Conservation (phyloP, 2,888 invertebrate genomes). For the Melanostoma mellinum region DNA sequence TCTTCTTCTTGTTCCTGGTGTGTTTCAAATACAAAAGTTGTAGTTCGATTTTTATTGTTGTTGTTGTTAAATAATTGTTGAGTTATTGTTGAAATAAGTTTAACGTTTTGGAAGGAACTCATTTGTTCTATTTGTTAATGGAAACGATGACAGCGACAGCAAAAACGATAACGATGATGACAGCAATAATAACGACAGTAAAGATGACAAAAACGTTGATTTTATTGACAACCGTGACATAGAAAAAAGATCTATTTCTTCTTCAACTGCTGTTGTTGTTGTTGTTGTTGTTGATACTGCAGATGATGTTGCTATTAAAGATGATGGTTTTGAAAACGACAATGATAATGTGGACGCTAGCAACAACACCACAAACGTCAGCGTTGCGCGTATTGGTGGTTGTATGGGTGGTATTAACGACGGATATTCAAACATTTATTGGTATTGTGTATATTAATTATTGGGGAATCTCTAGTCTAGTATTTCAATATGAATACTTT, state of each 20-base stretch:
- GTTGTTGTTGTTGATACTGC: background rate
- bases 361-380: conserved; percentile 51
- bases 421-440: conserved; percentile 61
- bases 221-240: conserved; percentile 58
- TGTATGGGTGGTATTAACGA: conserved; percentile 40
- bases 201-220: conserved; percentile 27
- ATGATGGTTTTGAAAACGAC: conserved; percentile 36
- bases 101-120: conserved; percentile 70
- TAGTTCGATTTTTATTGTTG: conserved; percentile 27
- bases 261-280: conserved; percentile 1
- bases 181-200: background rate
- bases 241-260: conserved; percentile 42
- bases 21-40: conserved; percentile 53
- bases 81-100: conserved; percentile 50
- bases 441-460: conserved; percentile 7
- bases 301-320: conserved; percentile 20
- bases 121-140: conserved; percentile 65
- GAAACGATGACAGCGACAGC: conserved; percentile 64
- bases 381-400: conserved; percentile 32
- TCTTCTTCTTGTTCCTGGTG: conserved; percentile 18
- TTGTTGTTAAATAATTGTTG: conserved; percentile 55
- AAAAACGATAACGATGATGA: conserved; percentile 40
- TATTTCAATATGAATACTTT: background rate
- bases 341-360: conserved; percentile 28
- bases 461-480: conserved; percentile 6